A percentile compares a stretch with the other conserved stretches of the same genome.
phyloP scores from a whole-genome alignment of 2,113 vertebrate genomes.

The Pelodiscus sinensis region DNA sequence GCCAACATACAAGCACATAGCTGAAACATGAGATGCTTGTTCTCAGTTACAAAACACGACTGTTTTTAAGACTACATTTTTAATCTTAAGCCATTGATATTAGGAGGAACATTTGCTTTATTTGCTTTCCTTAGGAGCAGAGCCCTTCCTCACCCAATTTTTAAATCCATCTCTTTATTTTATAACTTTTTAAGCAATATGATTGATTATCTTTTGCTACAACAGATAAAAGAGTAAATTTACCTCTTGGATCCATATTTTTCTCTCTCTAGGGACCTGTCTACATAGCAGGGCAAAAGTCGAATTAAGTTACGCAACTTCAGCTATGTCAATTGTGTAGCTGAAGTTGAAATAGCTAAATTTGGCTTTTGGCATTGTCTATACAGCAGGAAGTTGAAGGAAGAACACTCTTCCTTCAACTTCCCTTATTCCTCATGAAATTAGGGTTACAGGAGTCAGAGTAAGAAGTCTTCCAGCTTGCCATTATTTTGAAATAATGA shows the following conservation, averaged over 20 bases:
- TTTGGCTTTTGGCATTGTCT: no score
- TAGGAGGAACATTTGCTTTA: not conserved
- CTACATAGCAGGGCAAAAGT: no score
- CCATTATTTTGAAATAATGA: no score
- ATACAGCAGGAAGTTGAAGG: no score
- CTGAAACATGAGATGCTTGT: not conserved
- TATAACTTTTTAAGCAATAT: not conserved
- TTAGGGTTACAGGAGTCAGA: no score
- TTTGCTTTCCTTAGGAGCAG: not conserved
- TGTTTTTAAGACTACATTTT: not conserved
- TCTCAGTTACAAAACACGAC: conserved; percentile 11
- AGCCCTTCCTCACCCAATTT: not conserved
- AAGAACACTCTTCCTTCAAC: no score
- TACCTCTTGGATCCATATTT: not conserved
- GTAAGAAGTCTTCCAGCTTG: no score
- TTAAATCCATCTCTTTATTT: not conserved
- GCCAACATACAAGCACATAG: not conserved
- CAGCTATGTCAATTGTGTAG: no score
- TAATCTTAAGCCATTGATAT: not conserved
- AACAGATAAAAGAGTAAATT: not conserved
- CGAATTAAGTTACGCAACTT: no score
- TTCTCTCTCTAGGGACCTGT: not conserved
- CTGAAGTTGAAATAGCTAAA: no score
- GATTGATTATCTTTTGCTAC: not conserved
- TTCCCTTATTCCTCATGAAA: no score